Conservation (phyloP, 2,797 vertebrate species). For the Chelon labrosus region DNA sequence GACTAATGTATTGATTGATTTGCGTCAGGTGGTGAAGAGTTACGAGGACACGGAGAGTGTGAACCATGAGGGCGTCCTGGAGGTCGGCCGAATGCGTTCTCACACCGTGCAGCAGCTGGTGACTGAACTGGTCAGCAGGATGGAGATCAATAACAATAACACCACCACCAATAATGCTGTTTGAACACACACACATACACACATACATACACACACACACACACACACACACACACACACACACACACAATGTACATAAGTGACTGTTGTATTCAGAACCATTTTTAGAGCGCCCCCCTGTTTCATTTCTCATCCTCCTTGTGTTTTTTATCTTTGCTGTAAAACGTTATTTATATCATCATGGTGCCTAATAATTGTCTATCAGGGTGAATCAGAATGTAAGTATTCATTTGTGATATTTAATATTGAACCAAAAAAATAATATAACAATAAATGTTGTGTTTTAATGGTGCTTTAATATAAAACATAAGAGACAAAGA, state of each 20-base stretch:
- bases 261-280: conserved; percentile 22
- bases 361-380: conserved; percentile 42
- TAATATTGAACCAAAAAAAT: conserved; percentile 26
- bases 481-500: conserved; percentile 16
- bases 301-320: conserved; percentile 1
- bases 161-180: conserved; percentile 28
- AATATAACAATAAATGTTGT: conserved; percentile 43
- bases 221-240: background rate
- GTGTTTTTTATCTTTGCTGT: conserved; percentile 38
- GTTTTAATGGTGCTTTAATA: conserved; percentile 52
- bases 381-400: conserved; percentile 43
- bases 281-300: conserved; percentile 1
- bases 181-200: conserved; percentile 38
- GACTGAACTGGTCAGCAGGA: conserved; percentile 79
- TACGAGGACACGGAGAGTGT: conserved; percentile 82
- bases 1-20: background rate
- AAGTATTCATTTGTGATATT: conserved; percentile 52
- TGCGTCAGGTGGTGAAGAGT: conserved; percentile 79
- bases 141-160: conserved; percentile 85
- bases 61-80: conserved; percentile 84
- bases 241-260: conserved; percentile 30
- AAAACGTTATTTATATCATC: conserved; percentile 56
- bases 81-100: conserved; percentile 80
- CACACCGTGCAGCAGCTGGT: conserved; percentile 82
- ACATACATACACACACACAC: background rate